Evolutionary conservation across 30 jellyfish, hydroid and myxozoan genomes (phyloP), one percentile per base, ranked within the genome.

Genomic region (Catostylus mosaicus): DNA sequence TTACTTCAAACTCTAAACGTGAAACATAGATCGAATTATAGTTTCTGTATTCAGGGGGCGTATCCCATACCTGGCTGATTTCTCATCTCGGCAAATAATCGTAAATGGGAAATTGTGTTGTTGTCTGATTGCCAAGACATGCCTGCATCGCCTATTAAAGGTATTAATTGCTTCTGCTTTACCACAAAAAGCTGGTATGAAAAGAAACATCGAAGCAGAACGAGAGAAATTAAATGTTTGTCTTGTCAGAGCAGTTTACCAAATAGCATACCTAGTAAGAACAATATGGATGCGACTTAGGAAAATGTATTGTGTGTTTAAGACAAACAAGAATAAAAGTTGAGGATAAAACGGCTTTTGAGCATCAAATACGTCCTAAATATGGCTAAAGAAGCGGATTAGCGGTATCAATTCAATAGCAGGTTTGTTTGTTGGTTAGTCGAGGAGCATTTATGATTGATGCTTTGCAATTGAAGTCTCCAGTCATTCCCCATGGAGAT

Each of bases 101-200:
- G n/a, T n/a, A n/a, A n/a, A n/a, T n/a, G n/a, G n/a, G n/a, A n/a
- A 18, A 18, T 9, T 5, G 2, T 3, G 2, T 27, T 50, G 24
- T 16, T 50, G 63, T 50, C 24, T 50, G 24, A 10, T 6, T 16
- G 18, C 18, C 10, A 23, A 59, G 71, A 20, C 36, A 23, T 59
- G 71, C 71, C 71, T 59, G 71, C 38, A 5, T 1, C 24, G n/a
- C 71, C 71, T 59, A 59, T 12, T 22, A 59, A 23, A 59, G 71
- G 71, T 59, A 59, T 27, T 22, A 59, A 59, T 59, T 59, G 71
- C 71, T 22, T 22, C 4, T 19, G 24, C 38, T 59, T 26, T 59
- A 3, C 10, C 38, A 59, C 71, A 59, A 59, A 52, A 59, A 12
- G n/a, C 11, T 5, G 11, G 9, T 1, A 23, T 59, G 71, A 59